Conservation (phyloP, 2,113 vertebrate genomes). For the Eulemur rufifrons region DNA sequence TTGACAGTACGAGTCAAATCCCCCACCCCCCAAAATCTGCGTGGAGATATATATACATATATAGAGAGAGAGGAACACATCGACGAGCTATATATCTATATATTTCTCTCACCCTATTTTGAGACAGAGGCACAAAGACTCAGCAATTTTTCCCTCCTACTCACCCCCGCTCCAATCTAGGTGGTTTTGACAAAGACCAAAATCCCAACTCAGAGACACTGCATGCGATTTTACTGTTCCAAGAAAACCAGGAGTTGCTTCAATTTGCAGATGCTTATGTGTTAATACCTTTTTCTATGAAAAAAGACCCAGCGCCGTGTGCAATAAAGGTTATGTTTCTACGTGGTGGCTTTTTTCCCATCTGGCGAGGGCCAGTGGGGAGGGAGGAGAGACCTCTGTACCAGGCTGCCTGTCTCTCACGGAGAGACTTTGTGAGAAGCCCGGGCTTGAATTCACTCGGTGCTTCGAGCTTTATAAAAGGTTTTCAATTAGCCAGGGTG, state of each 20-base stretch:
- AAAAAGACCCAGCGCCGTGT: slow-evolving; percentile 97
- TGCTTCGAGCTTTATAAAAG: not conserved
- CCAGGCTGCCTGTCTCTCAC: accelerated
- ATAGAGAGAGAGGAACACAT: not conserved
- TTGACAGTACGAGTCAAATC: slow-evolving; percentile 87
- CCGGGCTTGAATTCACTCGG: not conserved
- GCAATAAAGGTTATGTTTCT: slow-evolving; percentile 99
- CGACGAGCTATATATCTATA: slow-evolving; percentile 77
- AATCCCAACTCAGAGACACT: slow-evolving; percentile 86
- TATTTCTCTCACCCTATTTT: slow-evolving; percentile 82
- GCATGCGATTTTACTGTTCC: slow-evolving; percentile 97
- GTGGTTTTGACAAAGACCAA: slow-evolving; percentile 86
- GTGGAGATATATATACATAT: slow-evolving; percentile 55
- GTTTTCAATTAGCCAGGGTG: not conserved
- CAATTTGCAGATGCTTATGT: slow-evolving; percentile 99
- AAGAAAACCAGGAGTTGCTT: slow-evolving; percentile 93
- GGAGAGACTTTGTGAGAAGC: not conserved
- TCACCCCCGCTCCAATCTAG: slow-evolving; percentile 13
- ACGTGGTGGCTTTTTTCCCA: slow-evolving; percentile 80
- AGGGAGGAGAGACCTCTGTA: not conserved
- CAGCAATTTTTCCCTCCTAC: slow-evolving; percentile 56
- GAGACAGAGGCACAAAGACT: slow-evolving; percentile 84
- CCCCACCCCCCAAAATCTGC: slow-evolving; percentile 47
- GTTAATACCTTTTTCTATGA: slow-evolving; percentile 99
- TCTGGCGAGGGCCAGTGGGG: slow-evolving; percentile 44